Conservation (phyloP, 2,113 vertebrate species). For the Osmerus mordax region DNA sequence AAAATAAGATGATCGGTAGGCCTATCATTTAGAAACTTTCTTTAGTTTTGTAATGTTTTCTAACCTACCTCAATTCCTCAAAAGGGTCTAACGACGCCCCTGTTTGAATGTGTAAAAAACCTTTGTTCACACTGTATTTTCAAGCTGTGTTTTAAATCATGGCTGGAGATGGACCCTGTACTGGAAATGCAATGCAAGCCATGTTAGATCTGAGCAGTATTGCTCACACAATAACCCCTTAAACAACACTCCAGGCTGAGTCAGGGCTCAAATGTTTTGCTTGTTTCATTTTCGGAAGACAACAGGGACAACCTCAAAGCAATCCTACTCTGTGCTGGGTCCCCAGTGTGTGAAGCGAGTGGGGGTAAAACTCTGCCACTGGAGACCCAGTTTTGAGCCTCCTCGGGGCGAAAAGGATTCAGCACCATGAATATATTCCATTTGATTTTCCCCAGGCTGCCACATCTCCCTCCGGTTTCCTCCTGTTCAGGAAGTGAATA, state of each 20-base stretch:
- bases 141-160: no score
- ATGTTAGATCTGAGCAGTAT: no score
- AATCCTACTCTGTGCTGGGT: constrained; percentile 23
- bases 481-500: constrained; percentile 52
- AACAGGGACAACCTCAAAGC: constrained; percentile 14
- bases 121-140: no score
- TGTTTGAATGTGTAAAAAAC: no score
- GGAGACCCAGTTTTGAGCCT: constrained; percentile 27
- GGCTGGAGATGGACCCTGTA: no score
- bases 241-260: neutral
- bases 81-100: no score
- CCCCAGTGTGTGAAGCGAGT: constrained; percentile 36
- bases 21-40: no score
- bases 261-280: neutral
- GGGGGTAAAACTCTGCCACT: constrained; percentile 25
- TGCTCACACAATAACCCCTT: neutral
- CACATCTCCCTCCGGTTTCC: constrained; percentile 55
- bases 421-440: constrained; percentile 62
- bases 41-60: no score
- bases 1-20: no score
- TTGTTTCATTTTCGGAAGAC: constrained; percentile 1
- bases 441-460: constrained; percentile 62
- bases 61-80: no score
- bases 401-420: constrained; percentile 5
- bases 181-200: no score